Evolutionary conservation across 1,140 invertebrate genomes (phyloP).

Genomic region (Battus philenor): DNA sequence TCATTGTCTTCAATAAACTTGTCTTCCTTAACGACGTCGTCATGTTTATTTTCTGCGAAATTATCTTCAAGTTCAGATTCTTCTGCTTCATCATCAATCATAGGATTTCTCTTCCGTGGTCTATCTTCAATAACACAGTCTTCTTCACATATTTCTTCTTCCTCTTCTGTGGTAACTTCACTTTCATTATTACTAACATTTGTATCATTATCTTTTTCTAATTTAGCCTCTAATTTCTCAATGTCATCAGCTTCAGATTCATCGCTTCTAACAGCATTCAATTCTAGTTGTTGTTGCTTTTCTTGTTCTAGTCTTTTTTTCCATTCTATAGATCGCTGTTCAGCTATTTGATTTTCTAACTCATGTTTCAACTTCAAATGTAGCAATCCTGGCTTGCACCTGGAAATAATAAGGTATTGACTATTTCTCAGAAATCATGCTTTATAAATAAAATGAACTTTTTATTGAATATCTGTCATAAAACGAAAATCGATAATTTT

Average conservation of each 20-base stretch:
- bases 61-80: constrained; percentile 54
- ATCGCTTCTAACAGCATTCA: constrained; percentile 33
- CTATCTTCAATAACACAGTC: constrained; percentile 66
- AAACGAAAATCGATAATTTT: too few relatives aligned
- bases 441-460: too few relatives aligned
- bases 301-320: constrained; percentile 75
- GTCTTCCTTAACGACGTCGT: constrained; percentile 32
- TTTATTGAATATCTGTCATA: too few relatives aligned
- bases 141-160: constrained; percentile 61
- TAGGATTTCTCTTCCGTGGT: constrained; percentile 48
- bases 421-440: too few relatives aligned
- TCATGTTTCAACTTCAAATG: constrained; percentile 78
- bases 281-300: constrained; percentile 63
- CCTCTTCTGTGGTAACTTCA: constrained; percentile 48
- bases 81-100: constrained; percentile 70
- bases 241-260: constrained; percentile 54
- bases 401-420: constrained; percentile 26
- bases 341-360: constrained; percentile 79
- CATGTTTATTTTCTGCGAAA: constrained; percentile 44
- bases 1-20: constrained; percentile 23
- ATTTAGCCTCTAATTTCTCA: constrained; percentile 54
- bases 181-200: constrained; percentile 59
- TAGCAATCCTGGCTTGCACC: constrained; percentile 78
- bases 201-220: constrained; percentile 36
- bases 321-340: constrained; percentile 79